Evolutionary conservation across 2,888 invertebrate genomes (phyloP), one percentile per base, ranked within the genome.

Genomic region (Hydriomena furcata): DNA sequence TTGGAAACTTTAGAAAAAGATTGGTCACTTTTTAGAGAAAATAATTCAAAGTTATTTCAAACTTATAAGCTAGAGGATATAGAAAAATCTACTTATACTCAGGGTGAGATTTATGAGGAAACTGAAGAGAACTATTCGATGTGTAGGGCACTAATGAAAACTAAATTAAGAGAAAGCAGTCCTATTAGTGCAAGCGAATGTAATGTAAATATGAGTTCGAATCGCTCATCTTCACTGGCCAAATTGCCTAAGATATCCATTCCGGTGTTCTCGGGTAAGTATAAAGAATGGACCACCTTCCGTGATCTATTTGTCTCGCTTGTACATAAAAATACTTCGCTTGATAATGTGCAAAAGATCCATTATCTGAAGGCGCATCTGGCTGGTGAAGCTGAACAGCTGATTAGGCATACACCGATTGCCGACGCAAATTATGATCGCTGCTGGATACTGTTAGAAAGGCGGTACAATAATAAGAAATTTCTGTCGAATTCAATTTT

Each of bases 381-480:
- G 2, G 11, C 41, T 7, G 41, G 24, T 42, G 56, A 66, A 36
- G 59, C 61, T 6, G 66, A 65, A 25, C 61, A 58, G 12, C 28
- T 68, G 2, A 35, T 65, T 5, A 34, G 65, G 3, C 55, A 65
- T 21, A 55, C 58, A 1, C 60, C 61, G 0, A 51, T 68, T 3
- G 60, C 61, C 0, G 57, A 44, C 7, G 48, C 52, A 1, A 66
- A 59, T 28, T 67, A 63, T 20, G 28, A 21, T 0, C 36, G 52
- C 12, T 63, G 57, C 44, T 66, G 63, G 65, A 36, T 40, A 23
- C 31, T 44, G 4, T 52, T 66, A 36, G 38, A 56, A 2, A 50
- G 37, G 7, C 40, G 64, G 5, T 65, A 63, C 32, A 58, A 48
- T 13, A 63, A 65, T 31, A 65, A 61, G 40, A 58, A 45, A 28